Conservation (phyloP, 2,797 vertebrate species). For the Erethizon dorsatum region DNA sequence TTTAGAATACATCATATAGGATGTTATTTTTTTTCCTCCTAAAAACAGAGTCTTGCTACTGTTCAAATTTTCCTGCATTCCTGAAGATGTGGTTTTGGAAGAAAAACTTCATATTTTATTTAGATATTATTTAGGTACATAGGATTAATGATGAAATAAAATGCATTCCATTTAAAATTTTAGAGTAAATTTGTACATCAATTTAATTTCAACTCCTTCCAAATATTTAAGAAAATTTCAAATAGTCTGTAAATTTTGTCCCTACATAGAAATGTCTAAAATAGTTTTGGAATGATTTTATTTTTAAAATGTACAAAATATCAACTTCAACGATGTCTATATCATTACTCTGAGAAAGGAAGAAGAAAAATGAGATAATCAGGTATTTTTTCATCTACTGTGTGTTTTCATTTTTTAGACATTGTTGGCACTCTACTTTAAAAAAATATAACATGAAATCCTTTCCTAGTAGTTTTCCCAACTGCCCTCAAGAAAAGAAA, state of each 20-base stretch:
- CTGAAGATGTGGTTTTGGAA: slow-evolving; percentile 38
- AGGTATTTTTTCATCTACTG: not conserved
- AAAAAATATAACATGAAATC: slow-evolving; percentile 31
- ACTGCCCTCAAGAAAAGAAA: slow-evolving; percentile 46
- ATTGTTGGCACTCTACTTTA: not conserved
- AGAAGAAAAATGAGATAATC: not conserved
- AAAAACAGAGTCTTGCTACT: not conserved
- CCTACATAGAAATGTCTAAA: slow-evolving; percentile 34
- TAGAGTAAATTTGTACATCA: not conserved
- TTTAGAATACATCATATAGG: not conserved
- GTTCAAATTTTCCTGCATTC: not conserved
- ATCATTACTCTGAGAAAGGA: not conserved
- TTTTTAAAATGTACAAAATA: not conserved
- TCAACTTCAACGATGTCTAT: not conserved
- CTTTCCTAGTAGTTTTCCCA: slow-evolving; percentile 8
- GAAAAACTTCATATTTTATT: not conserved
- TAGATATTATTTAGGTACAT: not conserved
- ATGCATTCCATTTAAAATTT: not conserved
- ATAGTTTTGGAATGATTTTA: slow-evolving; percentile 29
- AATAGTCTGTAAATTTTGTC: slow-evolving; percentile 22
- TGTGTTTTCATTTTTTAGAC: not conserved
- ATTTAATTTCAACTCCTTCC: slow-evolving; percentile 50
- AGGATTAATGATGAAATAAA: slow-evolving; percentile 34
- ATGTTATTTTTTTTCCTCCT: not conserved
- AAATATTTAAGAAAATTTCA: slow-evolving; percentile 44